Conservation (phyloP, 1,140 invertebrate species). For the Tetramorium parvispinum region DNA sequence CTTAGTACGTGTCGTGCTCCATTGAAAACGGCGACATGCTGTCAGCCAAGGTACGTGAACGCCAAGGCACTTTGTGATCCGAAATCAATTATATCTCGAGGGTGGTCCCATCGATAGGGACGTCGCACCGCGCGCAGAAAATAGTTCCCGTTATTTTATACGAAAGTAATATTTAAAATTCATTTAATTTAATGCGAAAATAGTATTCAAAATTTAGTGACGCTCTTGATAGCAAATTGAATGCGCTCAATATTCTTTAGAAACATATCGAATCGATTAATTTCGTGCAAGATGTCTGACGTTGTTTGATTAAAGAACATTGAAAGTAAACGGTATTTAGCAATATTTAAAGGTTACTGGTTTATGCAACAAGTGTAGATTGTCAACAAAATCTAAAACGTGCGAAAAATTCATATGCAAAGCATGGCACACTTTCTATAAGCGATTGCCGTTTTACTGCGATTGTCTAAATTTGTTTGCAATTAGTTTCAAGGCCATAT, state of each 20-base stretch:
- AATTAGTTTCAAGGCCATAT: not conserved
- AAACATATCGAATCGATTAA: not conserved
- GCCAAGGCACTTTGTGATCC: not conserved
- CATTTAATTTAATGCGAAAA: not conserved
- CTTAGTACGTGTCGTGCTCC: slow-evolving; percentile 31
- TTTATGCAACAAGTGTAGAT: not conserved
- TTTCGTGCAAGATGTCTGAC: too few relatives aligned
- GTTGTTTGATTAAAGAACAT: not conserved
- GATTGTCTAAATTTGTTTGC: not conserved
- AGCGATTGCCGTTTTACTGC: not conserved
- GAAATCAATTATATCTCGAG: not conserved
- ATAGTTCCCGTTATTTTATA: not conserved
- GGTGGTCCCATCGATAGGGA: not conserved
- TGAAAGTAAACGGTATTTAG: not conserved
- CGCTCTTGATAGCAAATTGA: not conserved
- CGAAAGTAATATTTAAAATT: slow-evolving; percentile 1
- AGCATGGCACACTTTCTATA: slow-evolving; percentile 44
- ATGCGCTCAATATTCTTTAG: not conserved
- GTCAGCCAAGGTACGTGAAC: slow-evolving; percentile 69
- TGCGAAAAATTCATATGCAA: slow-evolving; percentile 11
- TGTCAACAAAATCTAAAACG: not conserved
- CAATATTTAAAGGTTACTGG: not conserved
- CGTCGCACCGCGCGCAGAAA: not conserved
- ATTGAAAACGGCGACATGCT: slow-evolving; percentile 66
- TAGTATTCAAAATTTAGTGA: not conserved